Evolutionary conservation across 2,888 invertebrate species (phyloP).

Genomic region (Daptonema setosum): DNA sequence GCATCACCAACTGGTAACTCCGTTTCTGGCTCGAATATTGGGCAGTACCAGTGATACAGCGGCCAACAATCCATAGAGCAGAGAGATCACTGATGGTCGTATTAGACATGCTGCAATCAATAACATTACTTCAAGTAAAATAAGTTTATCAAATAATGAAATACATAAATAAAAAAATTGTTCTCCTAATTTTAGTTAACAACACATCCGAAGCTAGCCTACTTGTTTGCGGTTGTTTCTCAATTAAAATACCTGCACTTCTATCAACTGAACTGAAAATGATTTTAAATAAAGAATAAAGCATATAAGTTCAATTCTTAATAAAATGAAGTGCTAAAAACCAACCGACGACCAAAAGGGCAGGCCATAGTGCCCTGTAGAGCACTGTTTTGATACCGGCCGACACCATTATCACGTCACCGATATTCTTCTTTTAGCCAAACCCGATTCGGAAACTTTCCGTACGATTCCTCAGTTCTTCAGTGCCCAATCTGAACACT

Average conservation of each 20-base stretch:
- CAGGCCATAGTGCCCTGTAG: neutral
- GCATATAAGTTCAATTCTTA: neutral
- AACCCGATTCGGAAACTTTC: too few species aligned
- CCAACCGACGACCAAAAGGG: neutral
- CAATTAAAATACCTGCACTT: too few species aligned
- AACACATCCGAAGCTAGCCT: too few species aligned
- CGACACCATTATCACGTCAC: neutral
- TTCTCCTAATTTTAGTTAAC: too few species aligned
- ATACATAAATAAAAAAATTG: too few species aligned
- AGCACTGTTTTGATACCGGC: neutral
- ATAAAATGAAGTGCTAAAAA: neutral
- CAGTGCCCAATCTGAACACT: too few species aligned
- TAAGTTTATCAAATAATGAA: neutral
- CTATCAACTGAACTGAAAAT: too few species aligned
- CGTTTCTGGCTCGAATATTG: slow-evolving; percentile 6
- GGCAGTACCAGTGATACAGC: slow-evolving; percentile 18
- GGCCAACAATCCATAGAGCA: slow-evolving; percentile 18
- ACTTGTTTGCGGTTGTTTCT: too few species aligned
- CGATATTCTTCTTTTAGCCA: too few species aligned
- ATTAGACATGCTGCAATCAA: slow-evolving; percentile 14
- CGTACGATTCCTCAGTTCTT: too few species aligned
- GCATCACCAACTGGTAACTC: too few species aligned
- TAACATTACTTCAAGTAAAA: neutral
- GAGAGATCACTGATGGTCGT: slow-evolving; percentile 20
- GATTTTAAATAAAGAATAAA: too few species aligned